A percentile compares a stretch with the other conserved stretches of the same genome.
Conservation (phyloP, 2,113 vertebrate genomes). For the Microcebus jonahi region DNA sequence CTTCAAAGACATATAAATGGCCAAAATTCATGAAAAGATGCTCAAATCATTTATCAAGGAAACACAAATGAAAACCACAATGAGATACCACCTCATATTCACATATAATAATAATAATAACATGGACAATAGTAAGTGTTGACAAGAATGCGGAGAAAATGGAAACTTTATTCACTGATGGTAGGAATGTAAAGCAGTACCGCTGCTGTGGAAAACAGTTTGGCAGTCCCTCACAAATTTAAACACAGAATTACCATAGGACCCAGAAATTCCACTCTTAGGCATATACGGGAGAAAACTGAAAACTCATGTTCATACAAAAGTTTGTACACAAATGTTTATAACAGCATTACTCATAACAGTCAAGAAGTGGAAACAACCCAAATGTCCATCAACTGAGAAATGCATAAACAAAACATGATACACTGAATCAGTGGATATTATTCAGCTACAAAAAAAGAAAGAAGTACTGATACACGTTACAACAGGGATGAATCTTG, state of each 20-base stretch:
- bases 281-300: neutral
- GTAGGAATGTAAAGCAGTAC: neutral
- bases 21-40: neutral
- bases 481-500: neutral
- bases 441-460: neutral
- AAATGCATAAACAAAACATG: neutral
- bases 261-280: neutral
- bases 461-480: neutral
- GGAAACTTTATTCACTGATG: neutral
- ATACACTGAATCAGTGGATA: neutral
- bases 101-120: neutral
- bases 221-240: neutral
- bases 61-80: neutral
- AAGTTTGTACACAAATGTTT: neutral
- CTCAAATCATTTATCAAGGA: neutral
- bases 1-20: neutral
- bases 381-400: neutral
- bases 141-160: neutral
- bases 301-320: neutral
- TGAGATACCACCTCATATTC: neutral
- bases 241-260: neutral
- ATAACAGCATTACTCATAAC: neutral
- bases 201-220: neutral
- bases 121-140: neutral
- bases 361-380: neutral